Conservation (phyloP, 1,140 invertebrate genomes). For the Paramacrobiotus metropolitanus region DNA sequence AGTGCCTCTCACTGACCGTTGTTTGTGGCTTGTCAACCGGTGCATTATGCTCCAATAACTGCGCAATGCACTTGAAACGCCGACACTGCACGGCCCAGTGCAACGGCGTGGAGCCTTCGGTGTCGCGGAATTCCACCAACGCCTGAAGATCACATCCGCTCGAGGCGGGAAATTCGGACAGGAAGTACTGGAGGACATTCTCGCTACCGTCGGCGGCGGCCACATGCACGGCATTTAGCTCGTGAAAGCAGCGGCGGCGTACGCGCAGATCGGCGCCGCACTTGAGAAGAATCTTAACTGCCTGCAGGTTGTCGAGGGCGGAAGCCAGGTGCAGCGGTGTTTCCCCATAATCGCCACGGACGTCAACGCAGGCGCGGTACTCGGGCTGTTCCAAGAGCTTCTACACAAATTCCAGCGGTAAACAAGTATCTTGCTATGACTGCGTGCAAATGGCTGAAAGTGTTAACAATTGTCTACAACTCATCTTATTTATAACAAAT, state of each 20-base stretch:
- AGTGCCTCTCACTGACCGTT: background rate
- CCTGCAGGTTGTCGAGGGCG: background rate
- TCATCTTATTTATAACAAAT: too few species aligned
- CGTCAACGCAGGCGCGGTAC: too few species aligned
- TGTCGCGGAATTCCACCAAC: background rate
- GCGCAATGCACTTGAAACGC: background rate
- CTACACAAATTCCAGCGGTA: too few species aligned
- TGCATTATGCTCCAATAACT: background rate
- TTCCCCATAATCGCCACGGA: background rate
- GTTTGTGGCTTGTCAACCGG: background rate
- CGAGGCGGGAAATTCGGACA: background rate
- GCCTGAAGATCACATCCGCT: background rate
- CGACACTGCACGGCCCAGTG: background rate
- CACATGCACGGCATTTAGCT: background rate
- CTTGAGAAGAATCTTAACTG: background rate
- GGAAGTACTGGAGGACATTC: background rate
- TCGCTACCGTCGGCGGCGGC: background rate
- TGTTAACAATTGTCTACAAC: too few species aligned
- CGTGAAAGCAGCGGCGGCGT: background rate
- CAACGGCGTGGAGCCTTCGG: background rate
- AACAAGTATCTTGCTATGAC: too few species aligned
- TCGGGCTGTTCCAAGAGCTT: too few species aligned
- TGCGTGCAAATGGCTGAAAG: too few species aligned
- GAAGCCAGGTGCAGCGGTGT: background rate
- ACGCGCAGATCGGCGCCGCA: background rate